Base-by-base conservation (phyloP, 2,113 vertebrate species). In the Sisor rabdophorus region DNA sequence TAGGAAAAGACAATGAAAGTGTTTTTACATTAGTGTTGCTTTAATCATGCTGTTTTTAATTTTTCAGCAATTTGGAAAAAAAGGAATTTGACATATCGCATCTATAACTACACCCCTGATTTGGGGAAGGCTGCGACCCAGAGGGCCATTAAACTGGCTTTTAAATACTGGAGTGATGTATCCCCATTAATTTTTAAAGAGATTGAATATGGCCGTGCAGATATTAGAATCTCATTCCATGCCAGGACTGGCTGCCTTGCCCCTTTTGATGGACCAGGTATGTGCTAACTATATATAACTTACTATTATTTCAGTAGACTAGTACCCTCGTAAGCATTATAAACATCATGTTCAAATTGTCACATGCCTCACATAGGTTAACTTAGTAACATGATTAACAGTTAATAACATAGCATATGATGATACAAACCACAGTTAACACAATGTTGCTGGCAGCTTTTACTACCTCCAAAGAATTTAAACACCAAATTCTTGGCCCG, bases 171-270 rank as follows among this genome's bases (percentile, higher is more conserved):
- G 95, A 94, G 91, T 10, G 86, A 88, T 0, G 91, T 93, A 82
- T 75, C 91, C 0, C 84, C 86, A 0, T 78, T 96, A 83, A 93
- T 71, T 79, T 96, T 96, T 82, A 89, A 73, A 68, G 94, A 96
- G 81, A 85, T 95, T 26, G 16, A 74, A 22, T 84, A 87, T 16
- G 92, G 92, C 73, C 77, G 86, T 65, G 90, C 93, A 0, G 94
- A 96, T 85, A 94, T 96, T 64, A 91, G 80, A 60, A 91, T 96
- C 82, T 90, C 90, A 19, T 96, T 95, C 82, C 94, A 95, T 26
- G 82, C 76, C 78, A 91, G 76, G 73, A 86, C 83, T 12, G 82
- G 71, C 75, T 89, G 86, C 89, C 64, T 88, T 0, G 67, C 77
- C 20, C 88, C 92, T 1, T 93, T 93, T 50, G 92, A 93, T 44